Evolutionary conservation across 2,797 vertebrate genomes (phyloP), one percentile per base, ranked within the genome.

Genomic region (Enteromius fasciolatus): DNA sequence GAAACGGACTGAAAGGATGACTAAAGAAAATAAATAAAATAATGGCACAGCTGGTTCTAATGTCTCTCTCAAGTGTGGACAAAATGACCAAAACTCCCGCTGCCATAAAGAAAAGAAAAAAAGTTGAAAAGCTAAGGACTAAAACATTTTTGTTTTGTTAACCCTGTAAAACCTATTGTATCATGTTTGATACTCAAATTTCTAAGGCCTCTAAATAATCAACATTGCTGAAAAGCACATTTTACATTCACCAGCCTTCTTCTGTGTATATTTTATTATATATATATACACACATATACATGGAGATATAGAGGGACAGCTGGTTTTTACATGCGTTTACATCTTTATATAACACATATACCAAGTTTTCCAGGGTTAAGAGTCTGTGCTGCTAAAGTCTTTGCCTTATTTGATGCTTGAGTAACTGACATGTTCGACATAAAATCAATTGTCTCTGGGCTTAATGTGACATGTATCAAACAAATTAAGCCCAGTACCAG

Each of bases 391-490:
- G 44, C 5, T 48, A 3, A 48, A 39, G 18, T 33, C 46, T 31
- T 52, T 52, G 69, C 20, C 15, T 39, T 14, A 76, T 76, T 4
- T 0, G 9, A 76, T 57, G 17, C 15, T 63, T 63, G 25, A 33
- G 8, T 5, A 57, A 68, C 50, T 10, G 64, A 31, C 36, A 44
- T 1, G 8, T 59, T 23, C 6, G 0, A 17, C 67, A 70, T 28
- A 31, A 80, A 70, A 63, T 81, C 28, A 23, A 81, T 25, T 1
- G 14, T 57, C 68, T 36, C n/a, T 39, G 39, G 39, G 11, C 39
- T 61, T n/a, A 81, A 81, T 20, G 41, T 50, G 68, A 81, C 68
- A 17, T 4, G 7, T 11, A 48, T 73, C 54, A 48, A n/a, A 14
- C 41, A 50, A 63, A 63, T 73, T 31, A 46, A 23, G 23, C 23